Evolutionary conservation across 2,113 vertebrate species (phyloP).

Genomic region (Melozone crissalis): DNA sequence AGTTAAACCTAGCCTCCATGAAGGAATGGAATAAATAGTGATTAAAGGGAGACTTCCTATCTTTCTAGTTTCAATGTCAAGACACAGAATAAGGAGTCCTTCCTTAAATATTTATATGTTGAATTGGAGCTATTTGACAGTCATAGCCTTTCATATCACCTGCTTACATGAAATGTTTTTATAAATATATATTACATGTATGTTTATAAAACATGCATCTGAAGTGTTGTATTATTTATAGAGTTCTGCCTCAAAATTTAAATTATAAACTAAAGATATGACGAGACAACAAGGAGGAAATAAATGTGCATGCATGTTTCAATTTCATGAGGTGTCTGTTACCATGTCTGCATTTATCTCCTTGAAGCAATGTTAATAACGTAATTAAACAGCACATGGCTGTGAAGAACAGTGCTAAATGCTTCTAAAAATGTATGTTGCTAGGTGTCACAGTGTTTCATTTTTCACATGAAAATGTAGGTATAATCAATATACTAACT

Average conservation of each 20-base stretch:
- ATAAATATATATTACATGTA: neutral
- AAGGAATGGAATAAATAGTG: neutral
- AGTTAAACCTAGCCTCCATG: neutral
- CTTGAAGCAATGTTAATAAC: neutral
- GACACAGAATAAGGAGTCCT: neutral
- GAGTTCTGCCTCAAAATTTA: neutral
- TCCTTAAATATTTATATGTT: neutral
- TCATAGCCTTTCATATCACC: neutral
- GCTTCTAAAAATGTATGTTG: neutral
- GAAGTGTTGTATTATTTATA: neutral
- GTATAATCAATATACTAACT: neutral
- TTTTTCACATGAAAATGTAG: neutral
- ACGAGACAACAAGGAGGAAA: neutral
- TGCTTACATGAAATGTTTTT: neutral
- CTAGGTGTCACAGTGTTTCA: neutral
- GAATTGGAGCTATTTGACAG: neutral
- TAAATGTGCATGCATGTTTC: neutral
- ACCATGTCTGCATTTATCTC: neutral
- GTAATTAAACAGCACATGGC: neutral
- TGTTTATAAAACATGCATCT: neutral
- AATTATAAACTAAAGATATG: neutral
- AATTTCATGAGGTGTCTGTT: neutral
- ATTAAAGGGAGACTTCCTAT: neutral
- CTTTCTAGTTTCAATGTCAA: neutral
- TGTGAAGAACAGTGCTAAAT: neutral